Base-by-base conservation (phyloP, 2,797 vertebrate genomes). In the Propithecus perrieri region DNA sequence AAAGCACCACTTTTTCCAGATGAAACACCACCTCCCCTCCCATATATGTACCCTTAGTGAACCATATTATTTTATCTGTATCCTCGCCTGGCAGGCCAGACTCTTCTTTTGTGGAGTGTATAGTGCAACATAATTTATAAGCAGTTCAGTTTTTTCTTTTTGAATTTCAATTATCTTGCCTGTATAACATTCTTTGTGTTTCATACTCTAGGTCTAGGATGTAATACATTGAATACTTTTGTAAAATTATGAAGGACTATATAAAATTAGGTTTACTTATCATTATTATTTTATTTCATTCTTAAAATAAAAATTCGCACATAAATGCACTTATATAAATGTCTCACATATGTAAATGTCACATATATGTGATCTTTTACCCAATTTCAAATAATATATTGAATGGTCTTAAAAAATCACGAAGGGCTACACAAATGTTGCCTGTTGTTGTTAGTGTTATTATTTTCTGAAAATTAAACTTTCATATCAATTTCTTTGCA, bases 31-130 rank as follows among this genome's bases (percentile, higher is more conserved):
- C 4, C 55, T 57, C 0, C 8, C 8, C 1, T 75, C 59, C 7
- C 15, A 43, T 1, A 50, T 2, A 69, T 41, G 24, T 12, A n/a
- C 1, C 76, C 12, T 79, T 41, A 38, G 3, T 55, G 1, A 85
- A 48, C 2, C 38, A 10, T 53, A 3, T 38, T 18, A 22, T 41
- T 81, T 88, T 48, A 20, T 35, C 14, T 43, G 4, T 1, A 7
- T 38, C 24, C 10, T 75, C 61, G 33, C 30, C 4, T 69, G 69
- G 33, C 2, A 35, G 5, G 0, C 4, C 2, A 38, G 3, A 0
- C 3, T 22, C 10, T 35, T 72, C 14, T 38, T 81, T 72, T 38
- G 30, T 28, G 61, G 8, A 2, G 1, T 48, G 0, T 22, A 1
- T 79, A 67, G 43, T 63, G 0, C 71, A 78, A 55, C 4, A 26